A percentile compares a stretch with the other conserved stretches of the same genome.
Evolutionary conservation across 2,888 invertebrate genomes (phyloP).

Genomic region (Heliconius ismenius): DNA sequence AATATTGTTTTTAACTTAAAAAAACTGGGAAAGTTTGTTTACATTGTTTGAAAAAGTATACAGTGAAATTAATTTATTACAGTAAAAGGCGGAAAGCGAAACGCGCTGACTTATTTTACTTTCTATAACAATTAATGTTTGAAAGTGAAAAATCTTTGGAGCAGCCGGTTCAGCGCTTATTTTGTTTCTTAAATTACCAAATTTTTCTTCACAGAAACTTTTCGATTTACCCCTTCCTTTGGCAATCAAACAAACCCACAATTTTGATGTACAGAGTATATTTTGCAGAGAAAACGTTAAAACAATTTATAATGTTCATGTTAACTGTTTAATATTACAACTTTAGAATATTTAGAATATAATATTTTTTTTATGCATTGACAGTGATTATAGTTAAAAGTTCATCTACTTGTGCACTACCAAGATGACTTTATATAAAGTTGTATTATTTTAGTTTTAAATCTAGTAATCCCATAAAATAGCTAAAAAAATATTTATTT

Average conservation of each 20-base stretch:
- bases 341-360: no score
- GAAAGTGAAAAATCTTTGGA: conserved; percentile 79
- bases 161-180: conserved; percentile 65
- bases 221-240: conserved; percentile 78
- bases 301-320: no score
- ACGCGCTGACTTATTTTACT: conserved; percentile 78
- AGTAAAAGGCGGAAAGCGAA: conserved; percentile 69
- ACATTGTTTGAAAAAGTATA: not conserved
- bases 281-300: conserved; percentile 35
- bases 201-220: conserved; percentile 77
- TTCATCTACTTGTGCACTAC: not conserved
- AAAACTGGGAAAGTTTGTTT: not conserved
- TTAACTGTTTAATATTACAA: no score
- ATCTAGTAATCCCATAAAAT: not conserved
- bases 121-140: conserved; percentile 76
- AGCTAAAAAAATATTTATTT: not conserved
- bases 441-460: not conserved
- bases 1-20: not conserved
- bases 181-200: conserved; percentile 75
- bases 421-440: not conserved
- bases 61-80: conserved; percentile 69
- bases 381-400: not conserved
- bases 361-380: no score
- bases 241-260: conserved; percentile 70
- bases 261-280: conserved; percentile 52